Conservation (phyloP, 2,113 vertebrate species). For the Smithornis capensis region DNA sequence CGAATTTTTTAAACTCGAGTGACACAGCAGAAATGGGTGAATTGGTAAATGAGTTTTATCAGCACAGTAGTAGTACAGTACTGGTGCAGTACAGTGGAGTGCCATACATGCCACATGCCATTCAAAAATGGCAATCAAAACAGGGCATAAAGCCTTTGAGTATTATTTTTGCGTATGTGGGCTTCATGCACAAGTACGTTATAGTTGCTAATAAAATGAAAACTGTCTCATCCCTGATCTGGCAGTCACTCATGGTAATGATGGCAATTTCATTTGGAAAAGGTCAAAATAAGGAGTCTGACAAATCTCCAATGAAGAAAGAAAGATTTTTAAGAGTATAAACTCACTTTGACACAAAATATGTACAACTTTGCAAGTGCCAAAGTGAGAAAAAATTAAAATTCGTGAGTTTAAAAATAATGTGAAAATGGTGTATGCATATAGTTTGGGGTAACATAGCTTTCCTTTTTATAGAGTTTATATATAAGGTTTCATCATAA, state of each 20-base stretch:
- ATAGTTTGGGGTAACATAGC: not conserved
- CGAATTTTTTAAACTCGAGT: not conserved
- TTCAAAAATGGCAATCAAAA: not conserved
- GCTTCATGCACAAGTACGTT: not conserved
- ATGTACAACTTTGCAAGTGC: not conserved
- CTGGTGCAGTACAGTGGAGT: not conserved
- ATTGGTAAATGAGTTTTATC: not conserved
- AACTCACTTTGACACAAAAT: not conserved
- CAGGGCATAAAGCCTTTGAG: not conserved
- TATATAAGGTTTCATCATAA: not conserved
- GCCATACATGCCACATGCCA: rapidly evolving
- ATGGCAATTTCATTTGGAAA: not conserved
- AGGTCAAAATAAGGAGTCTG: not conserved
- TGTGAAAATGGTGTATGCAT: not conserved
- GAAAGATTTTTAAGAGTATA: not conserved
- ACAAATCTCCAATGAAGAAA: not conserved
- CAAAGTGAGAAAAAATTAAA: not conserved
- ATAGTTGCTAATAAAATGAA: not conserved
- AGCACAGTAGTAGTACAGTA: not conserved
- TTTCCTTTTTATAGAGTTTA: not conserved
- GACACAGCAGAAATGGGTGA: not conserved
- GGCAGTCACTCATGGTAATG: rapidly evolving
- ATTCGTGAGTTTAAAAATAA: not conserved
- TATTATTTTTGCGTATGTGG: not conserved
- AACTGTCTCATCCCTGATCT: not conserved